Base-by-base conservation (phyloP, 2,888 invertebrate species). In the Myopa testacea region DNA sequence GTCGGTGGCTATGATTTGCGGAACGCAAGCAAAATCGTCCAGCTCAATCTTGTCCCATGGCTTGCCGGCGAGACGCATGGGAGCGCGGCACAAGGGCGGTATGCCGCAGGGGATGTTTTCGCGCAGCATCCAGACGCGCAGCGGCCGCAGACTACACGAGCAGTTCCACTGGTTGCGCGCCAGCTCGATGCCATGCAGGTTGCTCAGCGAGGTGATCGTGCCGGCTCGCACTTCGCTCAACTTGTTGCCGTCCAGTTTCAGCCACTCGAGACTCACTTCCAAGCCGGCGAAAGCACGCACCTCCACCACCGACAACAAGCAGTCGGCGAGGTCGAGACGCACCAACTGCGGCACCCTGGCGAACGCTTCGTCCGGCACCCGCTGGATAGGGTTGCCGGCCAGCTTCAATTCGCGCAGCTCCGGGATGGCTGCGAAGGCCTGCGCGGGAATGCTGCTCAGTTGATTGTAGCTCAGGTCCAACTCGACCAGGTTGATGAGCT, bases 121-220 rank as follows among this genome's bases (percentile, higher is more conserved):
- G 78, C 91, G 91, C 80, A 94, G 88, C 94, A 96, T 94, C 95
- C 95, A 96, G 83, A 94, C 93, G 37, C 94, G 90, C 80, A 95
- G 87, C 0, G 95, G 94, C 76, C 94, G 90, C 79, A 96, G 87
- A 40, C 92, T 91, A 86, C 96, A 96, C 63, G 94, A 93, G 87
- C 95, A 96, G 87, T 95, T 94, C 95, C 95, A 95, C 0, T 94
- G 94, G 88, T 96, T 96, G 79, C 91, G 92, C n/a, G 94, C 93
- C 81, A 96, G 88, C 84, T 94, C 94, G 80, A 96, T 89, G 16
- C 94, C 95, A 85, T 95, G 94, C 74, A 96, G 88, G 81, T 92
- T 93, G 81, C 93, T 90, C 68, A 95, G 88, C 12, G 93, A 91
- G 1, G 93, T 93, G 79, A 96, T 90, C 14, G 93, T 92, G 55